phyloP scores from a whole-genome alignment of 1,140 invertebrate species.

The Coenobita brevimanus region DNA sequence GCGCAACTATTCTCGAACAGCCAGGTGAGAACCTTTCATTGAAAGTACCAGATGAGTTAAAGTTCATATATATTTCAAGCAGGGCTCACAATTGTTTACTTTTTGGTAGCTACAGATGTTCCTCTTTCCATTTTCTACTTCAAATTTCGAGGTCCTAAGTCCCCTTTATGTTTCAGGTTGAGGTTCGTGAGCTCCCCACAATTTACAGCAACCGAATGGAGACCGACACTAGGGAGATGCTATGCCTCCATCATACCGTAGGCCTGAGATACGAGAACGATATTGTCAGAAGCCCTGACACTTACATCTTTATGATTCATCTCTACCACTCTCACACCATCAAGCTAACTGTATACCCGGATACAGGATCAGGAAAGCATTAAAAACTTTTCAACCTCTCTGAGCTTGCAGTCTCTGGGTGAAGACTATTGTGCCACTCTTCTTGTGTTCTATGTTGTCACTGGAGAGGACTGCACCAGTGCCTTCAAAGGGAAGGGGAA shows the following conservation, averaged over 20 bases:
- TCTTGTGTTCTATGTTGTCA: constrained; percentile 2
- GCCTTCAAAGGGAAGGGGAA: constrained; percentile 21
- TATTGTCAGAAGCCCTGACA: constrained; percentile 21
- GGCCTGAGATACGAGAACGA: background rate
- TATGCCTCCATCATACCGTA: background rate
- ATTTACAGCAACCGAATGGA: background rate
- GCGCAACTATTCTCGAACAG: background rate
- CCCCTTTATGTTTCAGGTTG: background rate
- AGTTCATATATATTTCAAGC: background rate
- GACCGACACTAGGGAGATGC: background rate
- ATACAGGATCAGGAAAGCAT: constrained; percentile 14
- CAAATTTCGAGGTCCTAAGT: background rate
- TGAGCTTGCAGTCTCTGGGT: background rate
- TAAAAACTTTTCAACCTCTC: constrained; percentile 12
- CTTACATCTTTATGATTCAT: constrained; percentile 23
- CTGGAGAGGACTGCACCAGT: constrained; percentile 34
- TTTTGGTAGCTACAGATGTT: background rate
- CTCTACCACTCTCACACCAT: background rate
- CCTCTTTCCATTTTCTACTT: background rate
- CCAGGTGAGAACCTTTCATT: background rate
- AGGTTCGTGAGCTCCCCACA: constrained; percentile 15
- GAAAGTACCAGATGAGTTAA: background rate
- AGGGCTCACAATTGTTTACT: background rate
- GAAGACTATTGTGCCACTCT: constrained; percentile 25
- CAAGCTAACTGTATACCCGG: background rate